These are phyloP conservation scores for Lasioglossum morio DNA, from an alignment of 2,888 invertebrate genomes.

Conservation along the genomic window DNA sequence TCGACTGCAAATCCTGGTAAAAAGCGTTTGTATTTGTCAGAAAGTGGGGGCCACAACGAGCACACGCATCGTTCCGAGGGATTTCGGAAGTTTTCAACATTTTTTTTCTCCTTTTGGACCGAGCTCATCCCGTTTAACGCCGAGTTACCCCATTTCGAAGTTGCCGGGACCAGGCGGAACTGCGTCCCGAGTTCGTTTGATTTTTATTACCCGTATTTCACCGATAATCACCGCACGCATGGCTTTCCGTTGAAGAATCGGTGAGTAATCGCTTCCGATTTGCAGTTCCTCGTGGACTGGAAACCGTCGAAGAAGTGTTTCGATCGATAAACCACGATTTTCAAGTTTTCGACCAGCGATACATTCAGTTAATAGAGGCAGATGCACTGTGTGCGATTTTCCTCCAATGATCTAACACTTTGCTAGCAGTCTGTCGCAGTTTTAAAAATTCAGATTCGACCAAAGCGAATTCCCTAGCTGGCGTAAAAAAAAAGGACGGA, in stretches of 20 bases:
- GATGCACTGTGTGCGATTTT: accelerated
- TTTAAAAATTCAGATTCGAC: background rate
- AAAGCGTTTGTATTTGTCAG: slow-evolving; percentile 11
- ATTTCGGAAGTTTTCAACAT: slow-evolving; percentile 44
- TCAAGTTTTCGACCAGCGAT: background rate
- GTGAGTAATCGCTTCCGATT: slow-evolving; percentile 47
- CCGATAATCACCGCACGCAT: slow-evolving; percentile 57
- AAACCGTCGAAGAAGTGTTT: background rate
- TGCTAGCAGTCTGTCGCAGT: background rate
- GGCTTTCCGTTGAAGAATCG: slow-evolving; percentile 54
- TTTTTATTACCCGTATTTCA: slow-evolving; percentile 67
- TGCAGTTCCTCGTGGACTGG: background rate
- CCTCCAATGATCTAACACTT: background rate
- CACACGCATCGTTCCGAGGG: slow-evolving; percentile 34
- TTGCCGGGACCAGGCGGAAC: slow-evolving; percentile 48
- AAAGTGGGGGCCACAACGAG: slow-evolving; percentile 3
- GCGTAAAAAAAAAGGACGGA: too few relatives aligned
- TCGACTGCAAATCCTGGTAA: slow-evolving; percentile 14
- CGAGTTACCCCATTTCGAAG: slow-evolving; percentile 60
- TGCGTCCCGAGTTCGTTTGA: slow-evolving; percentile 40
- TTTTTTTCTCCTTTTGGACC: slow-evolving; percentile 7
- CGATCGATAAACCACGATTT: background rate
- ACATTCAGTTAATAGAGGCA: background rate
- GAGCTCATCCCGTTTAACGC: slow-evolving; percentile 46
- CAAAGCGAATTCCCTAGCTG: too few relatives aligned